Percentiles rank a stretch among this genome's conserved stretches.
Evolutionary conservation across 2,797 vertebrate species (phyloP).

Genomic region (Coregonus ussuriensis): DNA sequence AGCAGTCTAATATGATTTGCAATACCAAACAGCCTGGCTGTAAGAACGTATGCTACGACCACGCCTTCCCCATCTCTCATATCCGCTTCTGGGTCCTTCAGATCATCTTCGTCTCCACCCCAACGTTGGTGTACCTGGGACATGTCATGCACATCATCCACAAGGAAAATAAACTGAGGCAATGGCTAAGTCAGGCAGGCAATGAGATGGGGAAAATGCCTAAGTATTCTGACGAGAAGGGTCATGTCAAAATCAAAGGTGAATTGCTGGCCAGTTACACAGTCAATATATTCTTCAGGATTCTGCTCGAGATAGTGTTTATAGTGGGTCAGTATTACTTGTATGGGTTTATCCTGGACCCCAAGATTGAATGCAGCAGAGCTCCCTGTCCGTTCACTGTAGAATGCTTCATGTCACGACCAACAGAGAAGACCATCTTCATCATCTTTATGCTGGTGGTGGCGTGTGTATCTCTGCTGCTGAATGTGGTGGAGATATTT

Average conservation of each 20-base stretch:
- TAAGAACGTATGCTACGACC: conserved; percentile 94
- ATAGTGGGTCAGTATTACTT: conserved; percentile 91
- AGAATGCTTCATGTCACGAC: conserved; percentile 95
- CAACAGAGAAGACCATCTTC: conserved; percentile 96
- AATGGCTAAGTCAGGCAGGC: conserved; percentile 45
- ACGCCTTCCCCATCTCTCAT: conserved; percentile 94
- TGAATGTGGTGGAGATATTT: conserved; percentile 91
- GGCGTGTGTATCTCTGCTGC: conserved; percentile 85
- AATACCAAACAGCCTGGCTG: conserved; percentile 95
- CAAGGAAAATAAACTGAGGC: conserved; percentile 90
- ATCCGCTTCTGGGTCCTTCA: conserved; percentile 95
- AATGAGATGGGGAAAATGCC: conserved; percentile 38
- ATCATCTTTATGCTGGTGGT: conserved; percentile 94
- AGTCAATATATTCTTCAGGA: conserved; percentile 87
- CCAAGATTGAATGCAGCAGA: conserved; percentile 82
- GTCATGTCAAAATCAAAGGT: conserved; percentile 88
- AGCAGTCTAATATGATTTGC: conserved; percentile 92
- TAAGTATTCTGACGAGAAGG: conserved; percentile 75
- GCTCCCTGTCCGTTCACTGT: conserved; percentile 90
- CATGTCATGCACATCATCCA: conserved; percentile 90
- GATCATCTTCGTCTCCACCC: conserved; percentile 92
- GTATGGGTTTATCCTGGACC: conserved; percentile 88
- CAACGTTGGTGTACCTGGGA: conserved; percentile 89
- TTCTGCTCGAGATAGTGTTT: conserved; percentile 89
- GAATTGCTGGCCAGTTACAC: conserved; percentile 90